Evolutionary conservation across 2,797 vertebrate genomes (phyloP).

Genomic region (Selene dorsalis): DNA sequence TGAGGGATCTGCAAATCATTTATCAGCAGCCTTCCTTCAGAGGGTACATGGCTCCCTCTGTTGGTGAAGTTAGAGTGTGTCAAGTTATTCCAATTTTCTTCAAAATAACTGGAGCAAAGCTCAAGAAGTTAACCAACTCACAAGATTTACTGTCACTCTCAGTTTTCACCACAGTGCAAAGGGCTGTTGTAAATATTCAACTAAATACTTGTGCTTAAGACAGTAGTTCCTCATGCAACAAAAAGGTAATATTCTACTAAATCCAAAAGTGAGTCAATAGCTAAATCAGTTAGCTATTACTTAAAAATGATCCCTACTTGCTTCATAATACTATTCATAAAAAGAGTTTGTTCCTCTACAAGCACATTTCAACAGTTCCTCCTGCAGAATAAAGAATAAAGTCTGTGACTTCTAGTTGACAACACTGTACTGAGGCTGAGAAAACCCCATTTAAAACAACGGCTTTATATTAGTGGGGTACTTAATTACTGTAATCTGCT

Average conservation of each 20-base stretch:
- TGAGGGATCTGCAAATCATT: slow-evolving; percentile 28
- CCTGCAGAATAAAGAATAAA: not conserved
- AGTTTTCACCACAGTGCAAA: not conserved
- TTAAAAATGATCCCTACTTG: not conserved
- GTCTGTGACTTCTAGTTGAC: not conserved
- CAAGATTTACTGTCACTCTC: not conserved
- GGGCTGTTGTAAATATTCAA: not conserved
- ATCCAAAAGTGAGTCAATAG: not conserved
- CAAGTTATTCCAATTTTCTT: not conserved
- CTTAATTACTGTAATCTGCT: slow-evolving; percentile 31
- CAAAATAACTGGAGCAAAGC: slow-evolving; percentile 3
- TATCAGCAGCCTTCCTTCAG: not conserved
- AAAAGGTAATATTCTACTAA: not conserved
- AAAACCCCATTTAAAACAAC: slow-evolving; percentile 8
- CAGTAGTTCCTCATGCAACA: not conserved
- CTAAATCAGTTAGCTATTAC: not conserved
- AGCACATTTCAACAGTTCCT: not conserved
- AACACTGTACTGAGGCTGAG: not conserved
- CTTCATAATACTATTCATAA: not conserved
- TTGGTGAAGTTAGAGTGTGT: slow-evolving; percentile 43
- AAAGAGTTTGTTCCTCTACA: not conserved
- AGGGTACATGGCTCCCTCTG: slow-evolving; percentile 73
- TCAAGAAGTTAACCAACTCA: not conserved
- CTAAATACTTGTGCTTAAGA: not conserved
- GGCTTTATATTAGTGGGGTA: slow-evolving; percentile 5